Percentiles rank a stretch among this genome's conserved stretches.
Conservation (phyloP, 2,888 invertebrate species). For the Idaea biselata region DNA sequence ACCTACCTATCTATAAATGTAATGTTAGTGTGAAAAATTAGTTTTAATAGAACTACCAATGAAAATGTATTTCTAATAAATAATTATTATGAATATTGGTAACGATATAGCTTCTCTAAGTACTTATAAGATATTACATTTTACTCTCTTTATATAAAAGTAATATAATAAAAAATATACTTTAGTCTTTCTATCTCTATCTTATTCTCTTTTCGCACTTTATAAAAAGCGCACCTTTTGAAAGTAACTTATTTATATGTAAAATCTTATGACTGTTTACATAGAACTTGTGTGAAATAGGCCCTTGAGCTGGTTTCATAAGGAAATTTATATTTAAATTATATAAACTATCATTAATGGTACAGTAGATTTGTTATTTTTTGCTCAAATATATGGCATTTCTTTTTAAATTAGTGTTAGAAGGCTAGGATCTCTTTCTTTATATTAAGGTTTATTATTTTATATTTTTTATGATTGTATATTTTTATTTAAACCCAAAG, state of each 20-base stretch:
- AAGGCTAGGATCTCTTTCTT: slow-evolving; percentile 66
- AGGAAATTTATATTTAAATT: background rate
- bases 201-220: slow-evolving; percentile 5
- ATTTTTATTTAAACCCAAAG: slow-evolving; percentile 44
- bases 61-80: slow-evolving; percentile 38
- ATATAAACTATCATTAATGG: background rate
- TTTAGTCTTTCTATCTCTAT: slow-evolving; percentile 6
- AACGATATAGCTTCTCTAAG: background rate
- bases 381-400: slow-evolving; percentile 79
- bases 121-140: background rate
- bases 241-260: slow-evolving; percentile 4
- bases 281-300: too few species aligned
- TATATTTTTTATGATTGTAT: slow-evolving; percentile 36
- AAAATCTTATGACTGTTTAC: background rate
- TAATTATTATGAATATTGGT: background rate
- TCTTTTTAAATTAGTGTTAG: slow-evolving; percentile 55
- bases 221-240: slow-evolving; percentile 10
- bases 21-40: slow-evolving; percentile 34
- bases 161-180: background rate
- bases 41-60: slow-evolving; percentile 59
- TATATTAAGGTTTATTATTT: slow-evolving; percentile 36
- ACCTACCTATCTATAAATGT: slow-evolving; percentile 10
- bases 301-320: background rate
- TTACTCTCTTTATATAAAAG: background rate
- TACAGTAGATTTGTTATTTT: slow-evolving; percentile 48